A percentile compares a stretch with the other conserved stretches of the same genome.
Evolutionary conservation across 2,113 vertebrate genomes (phyloP).

Genomic region (Erythrolamprus reginae): DNA sequence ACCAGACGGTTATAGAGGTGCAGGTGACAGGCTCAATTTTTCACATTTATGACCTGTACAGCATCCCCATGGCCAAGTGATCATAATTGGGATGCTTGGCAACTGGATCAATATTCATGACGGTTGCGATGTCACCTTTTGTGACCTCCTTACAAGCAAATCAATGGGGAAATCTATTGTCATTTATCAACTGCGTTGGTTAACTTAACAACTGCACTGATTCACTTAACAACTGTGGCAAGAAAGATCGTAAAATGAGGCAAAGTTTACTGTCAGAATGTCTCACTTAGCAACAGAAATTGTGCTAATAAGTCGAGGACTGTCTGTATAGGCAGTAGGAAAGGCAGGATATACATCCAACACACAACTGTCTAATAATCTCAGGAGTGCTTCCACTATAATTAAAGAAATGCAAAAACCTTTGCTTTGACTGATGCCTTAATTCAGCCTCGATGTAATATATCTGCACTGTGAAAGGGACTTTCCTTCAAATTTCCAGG

Average conservation of each 20-base stretch:
- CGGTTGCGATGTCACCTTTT: neutral
- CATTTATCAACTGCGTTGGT: neutral
- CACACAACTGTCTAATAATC: neutral
- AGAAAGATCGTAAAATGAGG: neutral
- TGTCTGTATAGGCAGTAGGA: neutral
- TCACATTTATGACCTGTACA: neutral
- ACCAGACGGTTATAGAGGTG: too few species aligned
- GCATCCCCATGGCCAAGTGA: neutral
- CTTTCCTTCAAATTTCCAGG: conserved; percentile 10
- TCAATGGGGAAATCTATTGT: neutral
- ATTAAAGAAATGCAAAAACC: neutral
- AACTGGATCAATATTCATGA: neutral
- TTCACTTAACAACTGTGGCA: neutral
- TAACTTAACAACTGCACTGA: neutral
- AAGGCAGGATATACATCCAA: neutral
- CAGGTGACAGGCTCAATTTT: too few species aligned
- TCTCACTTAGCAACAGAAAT: neutral
- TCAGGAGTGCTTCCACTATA: neutral
- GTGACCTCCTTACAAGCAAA: neutral
- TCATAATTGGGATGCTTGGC: neutral
- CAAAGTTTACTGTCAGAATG: neutral
- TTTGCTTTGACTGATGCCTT: neutral
- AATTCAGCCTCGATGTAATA: neutral
- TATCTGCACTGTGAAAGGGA: neutral
- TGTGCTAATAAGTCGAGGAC: neutral